phyloP scores from a whole-genome alignment of 2,888 invertebrate genomes.

The Chaetogeoica ovagalla region DNA sequence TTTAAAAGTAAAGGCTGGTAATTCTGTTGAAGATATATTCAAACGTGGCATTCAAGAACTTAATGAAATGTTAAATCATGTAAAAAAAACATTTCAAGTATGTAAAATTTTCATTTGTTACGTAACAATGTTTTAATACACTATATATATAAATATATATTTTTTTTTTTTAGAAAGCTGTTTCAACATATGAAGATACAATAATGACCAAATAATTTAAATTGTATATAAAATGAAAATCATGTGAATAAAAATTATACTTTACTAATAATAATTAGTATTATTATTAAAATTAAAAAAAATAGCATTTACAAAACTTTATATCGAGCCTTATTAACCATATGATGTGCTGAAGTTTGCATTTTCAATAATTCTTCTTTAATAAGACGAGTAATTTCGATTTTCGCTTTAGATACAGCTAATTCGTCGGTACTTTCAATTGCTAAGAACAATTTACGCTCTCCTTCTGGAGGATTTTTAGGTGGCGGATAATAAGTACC shows the following conservation, averaged over 20 bases:
- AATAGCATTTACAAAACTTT: conserved; percentile 56
- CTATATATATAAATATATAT: not conserved
- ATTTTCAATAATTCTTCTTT: conserved; percentile 96
- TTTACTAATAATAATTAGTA: conserved; percentile 10
- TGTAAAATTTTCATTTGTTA: not conserved
- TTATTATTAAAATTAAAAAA: too few relatives aligned
- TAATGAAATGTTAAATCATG: conserved; percentile 50
- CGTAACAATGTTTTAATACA: not conserved
- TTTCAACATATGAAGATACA: conserved; percentile 30
- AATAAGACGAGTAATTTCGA: conserved; percentile 95
- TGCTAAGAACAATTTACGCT: conserved; percentile 94
- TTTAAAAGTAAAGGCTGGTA: conserved; percentile 54
- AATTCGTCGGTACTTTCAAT: conserved; percentile 97
- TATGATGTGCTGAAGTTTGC: conserved; percentile 82
- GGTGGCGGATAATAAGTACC: conserved; percentile 94
- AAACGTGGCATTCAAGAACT: conserved; percentile 54
- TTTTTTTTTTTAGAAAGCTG: conserved; percentile 30
- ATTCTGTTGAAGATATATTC: conserved; percentile 51
- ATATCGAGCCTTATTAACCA: conserved; percentile 67
- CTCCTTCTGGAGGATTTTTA: conserved; percentile 87
- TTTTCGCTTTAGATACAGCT: conserved; percentile 92
- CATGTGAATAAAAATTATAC: conserved; percentile 19
- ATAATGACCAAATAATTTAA: not conserved
- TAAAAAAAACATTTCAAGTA: conserved; percentile 53
- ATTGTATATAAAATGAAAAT: conserved; percentile 1